Conservation (phyloP, 2,888 invertebrate genomes). For the Luperina testacea region DNA sequence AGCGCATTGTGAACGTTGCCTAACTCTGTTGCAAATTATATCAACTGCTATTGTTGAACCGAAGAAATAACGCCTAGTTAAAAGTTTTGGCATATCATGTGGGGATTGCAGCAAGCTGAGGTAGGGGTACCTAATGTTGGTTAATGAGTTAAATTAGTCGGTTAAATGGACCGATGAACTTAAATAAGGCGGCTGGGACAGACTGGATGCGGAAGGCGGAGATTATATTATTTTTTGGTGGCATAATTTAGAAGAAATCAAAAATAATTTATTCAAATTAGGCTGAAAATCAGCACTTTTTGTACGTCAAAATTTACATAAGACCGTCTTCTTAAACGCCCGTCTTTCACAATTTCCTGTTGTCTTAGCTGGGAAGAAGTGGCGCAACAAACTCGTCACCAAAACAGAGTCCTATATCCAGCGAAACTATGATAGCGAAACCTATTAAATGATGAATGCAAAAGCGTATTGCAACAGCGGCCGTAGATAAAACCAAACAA, state of each 20-base stretch:
- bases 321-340: not conserved
- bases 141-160: slow-evolving; percentile 7
- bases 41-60: slow-evolving; percentile 53
- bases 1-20: slow-evolving; percentile 50
- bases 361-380: not conserved
- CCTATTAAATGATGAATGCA: not conserved
- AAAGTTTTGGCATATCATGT: slow-evolving; percentile 62
- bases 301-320: not conserved
- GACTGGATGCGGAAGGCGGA: not conserved
- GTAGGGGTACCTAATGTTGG: slow-evolving; percentile 13
- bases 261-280: not conserved
- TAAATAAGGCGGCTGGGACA: not conserved
- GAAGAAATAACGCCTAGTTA: slow-evolving; percentile 45
- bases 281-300: not conserved
- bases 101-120: slow-evolving; percentile 35
- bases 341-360: not conserved
- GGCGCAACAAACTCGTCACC: not conserved
- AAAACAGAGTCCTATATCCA: too few species aligned
- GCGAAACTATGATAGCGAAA: not conserved
- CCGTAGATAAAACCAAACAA: not conserved
- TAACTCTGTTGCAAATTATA: slow-evolving; percentile 56
- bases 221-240: not conserved
- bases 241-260: too few species aligned
- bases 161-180: not conserved
- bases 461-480: not conserved